These are phyloP conservation scores for Notocelia uddmanniana DNA, from an alignment of 2,888 invertebrate species.

Conservation along the genomic window DNA sequence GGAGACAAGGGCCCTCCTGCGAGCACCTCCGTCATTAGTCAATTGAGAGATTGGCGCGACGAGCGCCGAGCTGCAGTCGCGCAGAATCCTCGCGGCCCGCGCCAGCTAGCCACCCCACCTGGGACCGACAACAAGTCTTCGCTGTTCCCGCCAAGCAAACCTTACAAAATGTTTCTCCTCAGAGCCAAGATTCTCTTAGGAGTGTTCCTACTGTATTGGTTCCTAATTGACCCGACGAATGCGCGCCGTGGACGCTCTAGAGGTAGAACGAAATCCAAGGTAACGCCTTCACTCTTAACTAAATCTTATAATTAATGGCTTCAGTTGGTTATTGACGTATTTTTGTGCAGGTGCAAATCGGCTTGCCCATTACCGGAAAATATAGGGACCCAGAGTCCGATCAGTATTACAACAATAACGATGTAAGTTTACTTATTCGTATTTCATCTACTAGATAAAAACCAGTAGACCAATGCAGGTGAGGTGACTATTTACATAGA, in stretches of 20 bases:
- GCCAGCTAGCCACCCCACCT: slow-evolving; percentile 47
- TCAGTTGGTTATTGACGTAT: not conserved
- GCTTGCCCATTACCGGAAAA: slow-evolving; percentile 94
- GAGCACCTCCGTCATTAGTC: slow-evolving; percentile 77
- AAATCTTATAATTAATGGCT: not conserved
- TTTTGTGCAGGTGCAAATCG: slow-evolving; percentile 90
- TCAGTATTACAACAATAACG: slow-evolving; percentile 95
- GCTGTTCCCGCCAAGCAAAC: slow-evolving; percentile 3
- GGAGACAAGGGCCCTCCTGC: slow-evolving; percentile 78
- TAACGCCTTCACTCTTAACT: slow-evolving; percentile 56
- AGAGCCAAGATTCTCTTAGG: slow-evolving; percentile 59
- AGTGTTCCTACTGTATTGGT: slow-evolving; percentile 61
- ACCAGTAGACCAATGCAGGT: not conserved
- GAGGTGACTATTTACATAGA: too few species aligned
- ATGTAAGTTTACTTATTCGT: slow-evolving; percentile 85
- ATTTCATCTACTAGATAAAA: not conserved
- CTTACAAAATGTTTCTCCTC: slow-evolving; percentile 63
- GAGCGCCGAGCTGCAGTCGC: slow-evolving; percentile 63
- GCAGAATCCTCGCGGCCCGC: slow-evolving; percentile 60
- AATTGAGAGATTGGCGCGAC: slow-evolving; percentile 78
- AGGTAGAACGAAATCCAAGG: slow-evolving; percentile 91
- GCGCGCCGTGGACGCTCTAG: slow-evolving; percentile 90
- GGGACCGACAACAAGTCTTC: not conserved
- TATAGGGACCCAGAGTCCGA: slow-evolving; percentile 96
- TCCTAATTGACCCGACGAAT: slow-evolving; percentile 63